Evolutionary conservation across 2,888 invertebrate species (phyloP), one percentile per base, ranked within the genome.

Genomic region (Harmothoe impar): DNA sequence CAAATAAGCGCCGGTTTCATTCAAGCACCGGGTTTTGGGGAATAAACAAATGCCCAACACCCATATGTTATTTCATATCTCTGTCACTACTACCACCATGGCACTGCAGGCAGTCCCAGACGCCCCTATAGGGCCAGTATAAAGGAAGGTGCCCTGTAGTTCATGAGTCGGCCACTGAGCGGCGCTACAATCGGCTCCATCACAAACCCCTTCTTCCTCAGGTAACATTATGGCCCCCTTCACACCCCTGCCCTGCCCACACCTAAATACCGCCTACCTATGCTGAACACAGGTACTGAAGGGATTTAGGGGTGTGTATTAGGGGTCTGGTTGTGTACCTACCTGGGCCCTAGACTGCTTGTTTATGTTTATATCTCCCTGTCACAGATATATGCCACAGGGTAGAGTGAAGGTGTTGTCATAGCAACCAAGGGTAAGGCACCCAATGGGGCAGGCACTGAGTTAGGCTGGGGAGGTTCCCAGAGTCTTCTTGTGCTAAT

Each of bases 351-450:
- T 23, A n/a, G 1, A 15, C 29, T 29, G 72, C 25, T 72, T 72
- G 29, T 29, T 72, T 25, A 29, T 72, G 72, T 72, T 72, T 72
- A 72, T 15, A n/a, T 25, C 7, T 72, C 29, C 25, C 25, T 7
- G 72, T n/a, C 72, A 72, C 72, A 15, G 29, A 72, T 72, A 72
- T 72, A 72, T 15, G 62, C 62, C 62, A 20, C 62, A 20, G 25
- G 62, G 3, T 62, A 62, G 62, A 20, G 23, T 3, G 3, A n/a
- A 62, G 5, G 72, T 29, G 72, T 72, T 72, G 25, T 5, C 72
- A 72, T 72, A 72, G 72, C 72, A 72, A 72, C 72, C 72, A 72
- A 29, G 72, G 72, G 72, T 15, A 62, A n/a, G 3, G 62, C 62
- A 62, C 23, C n/a, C n/a, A 62, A n/a, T 62, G 62, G 62, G 62